phyloP scores from a whole-genome alignment of 1,140 invertebrate genomes.

The Capitella teleta region DNA sequence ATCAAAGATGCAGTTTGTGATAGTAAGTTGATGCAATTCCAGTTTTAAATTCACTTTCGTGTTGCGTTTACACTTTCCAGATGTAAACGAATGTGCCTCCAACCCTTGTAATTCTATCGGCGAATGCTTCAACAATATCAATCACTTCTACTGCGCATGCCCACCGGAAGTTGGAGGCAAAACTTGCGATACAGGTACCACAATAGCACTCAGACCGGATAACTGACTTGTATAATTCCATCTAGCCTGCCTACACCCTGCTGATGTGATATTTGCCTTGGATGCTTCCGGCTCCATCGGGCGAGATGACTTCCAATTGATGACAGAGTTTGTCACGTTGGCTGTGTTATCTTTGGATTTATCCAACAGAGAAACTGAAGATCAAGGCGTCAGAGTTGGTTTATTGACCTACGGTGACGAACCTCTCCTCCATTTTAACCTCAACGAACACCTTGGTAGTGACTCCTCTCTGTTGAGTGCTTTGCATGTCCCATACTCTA shows the following conservation, averaged over 20 bases:
- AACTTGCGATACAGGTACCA: conserved; percentile 1
- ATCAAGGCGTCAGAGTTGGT: conserved; percentile 2
- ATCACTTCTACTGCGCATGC: conserved; percentile 7
- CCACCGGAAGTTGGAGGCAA: conserved; percentile 5
- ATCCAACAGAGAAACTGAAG: background rate
- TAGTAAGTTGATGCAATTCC: conserved; percentile 1
- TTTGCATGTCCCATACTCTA: no score
- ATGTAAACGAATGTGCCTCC: conserved; percentile 1
- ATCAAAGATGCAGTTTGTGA: background rate
- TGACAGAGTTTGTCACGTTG: background rate
- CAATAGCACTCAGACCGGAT: background rate
- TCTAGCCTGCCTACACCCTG: no score
- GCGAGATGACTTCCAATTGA: background rate
- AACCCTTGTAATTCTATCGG: conserved; percentile 8
- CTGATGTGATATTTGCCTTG: background rate
- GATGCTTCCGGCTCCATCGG: background rate
- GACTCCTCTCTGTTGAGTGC: no score
- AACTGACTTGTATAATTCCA: background rate
- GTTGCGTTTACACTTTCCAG: background rate
- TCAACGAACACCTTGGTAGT: conserved; percentile 8
- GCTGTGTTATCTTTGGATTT: background rate
- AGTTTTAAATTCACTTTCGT: background rate
- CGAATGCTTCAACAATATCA: conserved; percentile 1
- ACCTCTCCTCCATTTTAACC: conserved; percentile 3
- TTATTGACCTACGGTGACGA: conserved; percentile 3